phyloP scores from a whole-genome alignment of 2,888 invertebrate genomes.

The Patella pellucida region DNA sequence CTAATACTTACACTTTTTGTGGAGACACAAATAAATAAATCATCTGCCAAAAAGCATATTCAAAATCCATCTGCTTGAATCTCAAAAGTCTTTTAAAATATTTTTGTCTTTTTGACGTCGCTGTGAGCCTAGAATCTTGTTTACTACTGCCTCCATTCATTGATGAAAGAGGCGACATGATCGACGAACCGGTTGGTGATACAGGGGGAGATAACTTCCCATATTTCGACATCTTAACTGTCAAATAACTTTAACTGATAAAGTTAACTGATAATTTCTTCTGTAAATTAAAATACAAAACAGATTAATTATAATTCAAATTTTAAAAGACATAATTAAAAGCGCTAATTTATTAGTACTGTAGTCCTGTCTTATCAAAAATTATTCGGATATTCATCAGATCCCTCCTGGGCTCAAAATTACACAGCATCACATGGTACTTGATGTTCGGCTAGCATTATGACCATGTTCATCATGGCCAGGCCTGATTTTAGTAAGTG shows the following conservation, averaged over 20 bases:
- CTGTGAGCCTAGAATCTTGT: conserved; percentile 74
- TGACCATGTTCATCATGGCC: no score
- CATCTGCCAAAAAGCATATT: conserved; percentile 99
- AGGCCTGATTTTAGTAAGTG: no score
- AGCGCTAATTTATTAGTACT: no score
- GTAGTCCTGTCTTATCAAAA: no score
- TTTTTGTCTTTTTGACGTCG: conserved; percentile 80
- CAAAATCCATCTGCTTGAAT: conserved; percentile 99
- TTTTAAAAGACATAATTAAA: no score
- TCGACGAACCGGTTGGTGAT: conserved; percentile 52
- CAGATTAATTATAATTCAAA: no score
- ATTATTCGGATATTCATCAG: no score
- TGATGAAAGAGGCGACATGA: conserved; percentile 42
- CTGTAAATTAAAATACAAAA: no score
- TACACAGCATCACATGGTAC: no score
- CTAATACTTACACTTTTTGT: conserved; percentile 83
- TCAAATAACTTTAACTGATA: conserved; percentile 7
- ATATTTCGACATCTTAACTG: conserved; percentile 36
- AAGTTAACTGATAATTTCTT: no score
- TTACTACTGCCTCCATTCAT: conserved; percentile 22
- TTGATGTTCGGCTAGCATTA: no score
- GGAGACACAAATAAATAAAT: conserved; percentile 92
- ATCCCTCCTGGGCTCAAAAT: no score
- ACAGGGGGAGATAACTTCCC: conserved; percentile 56
- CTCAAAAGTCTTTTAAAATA: conserved; percentile 79